Conservation (phyloP, 2,888 invertebrate species). For the Drosophila ezoana region DNA sequence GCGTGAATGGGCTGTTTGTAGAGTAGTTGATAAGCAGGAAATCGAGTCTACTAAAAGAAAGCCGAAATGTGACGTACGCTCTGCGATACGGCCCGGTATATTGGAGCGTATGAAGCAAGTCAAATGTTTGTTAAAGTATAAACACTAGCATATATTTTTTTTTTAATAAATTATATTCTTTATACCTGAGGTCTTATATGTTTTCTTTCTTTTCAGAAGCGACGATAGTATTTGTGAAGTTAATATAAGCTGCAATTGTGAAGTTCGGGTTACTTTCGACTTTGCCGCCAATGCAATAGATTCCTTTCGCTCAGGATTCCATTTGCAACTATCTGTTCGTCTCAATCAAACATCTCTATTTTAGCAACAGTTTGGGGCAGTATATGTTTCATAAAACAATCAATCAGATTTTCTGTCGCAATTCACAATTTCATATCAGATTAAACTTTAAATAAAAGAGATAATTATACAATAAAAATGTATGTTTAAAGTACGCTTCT, state of each 20-base stretch:
- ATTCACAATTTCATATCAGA: background rate
- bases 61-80: conserved; percentile 28
- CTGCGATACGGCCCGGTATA: conserved; percentile 42
- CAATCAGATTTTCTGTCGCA: background rate
- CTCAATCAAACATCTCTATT: background rate
- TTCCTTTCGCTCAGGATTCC: background rate
- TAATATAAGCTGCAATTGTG: background rate
- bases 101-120: conserved; percentile 46
- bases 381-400: background rate
- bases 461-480: background rate
- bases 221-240: conserved; percentile 4
- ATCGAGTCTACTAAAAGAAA: background rate
- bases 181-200: background rate
- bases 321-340: background rate
- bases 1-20: conserved; percentile 50
- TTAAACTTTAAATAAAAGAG: background rate
- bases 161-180: conserved; percentile 12
- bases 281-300: background rate
- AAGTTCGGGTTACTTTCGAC: background rate
- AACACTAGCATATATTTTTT: background rate
- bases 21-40: background rate
- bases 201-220: conserved; percentile 54
- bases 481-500: background rate
- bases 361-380: background rate
- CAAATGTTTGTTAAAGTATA: conserved; percentile 20